Percentiles rank a stretch among this genome's conserved stretches.
phyloP scores from a whole-genome alignment of 2,888 invertebrate species.

The Phalera bucephala region DNA sequence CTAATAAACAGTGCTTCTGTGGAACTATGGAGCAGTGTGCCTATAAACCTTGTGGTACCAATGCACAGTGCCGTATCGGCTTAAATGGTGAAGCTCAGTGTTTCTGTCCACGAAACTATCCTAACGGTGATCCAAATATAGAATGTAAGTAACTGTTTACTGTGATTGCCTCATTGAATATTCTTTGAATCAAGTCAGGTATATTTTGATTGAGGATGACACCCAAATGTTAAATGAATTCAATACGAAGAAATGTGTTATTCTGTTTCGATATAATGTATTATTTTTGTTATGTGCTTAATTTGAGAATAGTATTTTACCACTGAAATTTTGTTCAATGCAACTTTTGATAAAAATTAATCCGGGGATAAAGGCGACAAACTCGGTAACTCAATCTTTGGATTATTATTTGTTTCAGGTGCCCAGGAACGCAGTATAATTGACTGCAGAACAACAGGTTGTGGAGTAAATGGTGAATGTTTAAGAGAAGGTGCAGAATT shows the following conservation, averaged over 20 bases:
- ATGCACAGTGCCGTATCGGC: slow-evolving; percentile 90
- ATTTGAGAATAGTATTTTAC: too few species aligned
- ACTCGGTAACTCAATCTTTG: too few species aligned
- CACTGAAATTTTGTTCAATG: too few species aligned
- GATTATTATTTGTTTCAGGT: too few species aligned
- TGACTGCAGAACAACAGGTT: slow-evolving; percentile 93
- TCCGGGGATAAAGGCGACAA: too few species aligned
- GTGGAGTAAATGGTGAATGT: slow-evolving; percentile 93
- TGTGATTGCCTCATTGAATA: slow-evolving; percentile 11
- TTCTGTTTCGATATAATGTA: too few species aligned
- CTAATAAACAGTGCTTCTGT: slow-evolving; percentile 91
- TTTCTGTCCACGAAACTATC: slow-evolving; percentile 91
- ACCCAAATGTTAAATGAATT: background rate
- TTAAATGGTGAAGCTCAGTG: slow-evolving; percentile 89
- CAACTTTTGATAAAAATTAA: too few species aligned
- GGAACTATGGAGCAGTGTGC: slow-evolving; percentile 90
- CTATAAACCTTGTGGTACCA: slow-evolving; percentile 90
- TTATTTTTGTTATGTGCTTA: too few species aligned
- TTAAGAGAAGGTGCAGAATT: slow-evolving; percentile 92
- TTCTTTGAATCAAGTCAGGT: slow-evolving; percentile 4
- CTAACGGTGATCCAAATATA: slow-evolving; percentile 92
- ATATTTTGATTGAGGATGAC: slow-evolving; percentile 3
- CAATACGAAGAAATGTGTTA: background rate
- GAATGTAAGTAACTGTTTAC: slow-evolving; percentile 87
- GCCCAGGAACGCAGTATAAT: slow-evolving; percentile 82